A percentile compares a stretch with the other conserved stretches of the same genome.
Conservation (phyloP, 2,888 invertebrate genomes). For the Glyphotaelius pellucidus region DNA sequence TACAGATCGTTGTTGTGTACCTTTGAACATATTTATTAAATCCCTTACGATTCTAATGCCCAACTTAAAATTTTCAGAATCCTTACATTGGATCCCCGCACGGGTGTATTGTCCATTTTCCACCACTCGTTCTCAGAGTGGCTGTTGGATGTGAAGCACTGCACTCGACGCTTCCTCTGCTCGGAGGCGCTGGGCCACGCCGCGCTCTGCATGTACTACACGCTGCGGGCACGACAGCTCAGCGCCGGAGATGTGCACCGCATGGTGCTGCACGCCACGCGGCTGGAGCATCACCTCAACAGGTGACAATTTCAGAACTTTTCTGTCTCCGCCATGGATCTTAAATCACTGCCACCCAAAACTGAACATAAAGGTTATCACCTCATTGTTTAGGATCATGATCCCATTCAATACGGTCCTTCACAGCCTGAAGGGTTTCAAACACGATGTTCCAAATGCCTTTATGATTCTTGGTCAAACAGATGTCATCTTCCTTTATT, state of each 20-base stretch:
- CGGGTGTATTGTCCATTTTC: slow-evolving; percentile 85
- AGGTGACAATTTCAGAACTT: slow-evolving; percentile 58
- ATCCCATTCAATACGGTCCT: too few relatives aligned
- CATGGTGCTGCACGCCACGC: slow-evolving; percentile 83
- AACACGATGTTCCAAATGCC: too few relatives aligned
- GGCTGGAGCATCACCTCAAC: slow-evolving; percentile 79
- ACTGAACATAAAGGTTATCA: neutral
- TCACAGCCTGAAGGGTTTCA: too few relatives aligned
- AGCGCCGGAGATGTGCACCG: slow-evolving; percentile 86
- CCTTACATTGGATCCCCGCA: slow-evolving; percentile 77
- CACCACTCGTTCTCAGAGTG: slow-evolving; percentile 97
- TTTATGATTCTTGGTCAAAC: too few relatives aligned
- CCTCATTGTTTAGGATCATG: too few relatives aligned
- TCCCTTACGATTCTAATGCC: neutral
- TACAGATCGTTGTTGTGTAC: neutral
- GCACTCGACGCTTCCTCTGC: slow-evolving; percentile 95
- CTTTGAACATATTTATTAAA: neutral
- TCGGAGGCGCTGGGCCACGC: slow-evolving; percentile 92
- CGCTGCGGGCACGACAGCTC: slow-evolving; percentile 82
- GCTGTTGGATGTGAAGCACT: slow-evolving; percentile 98
- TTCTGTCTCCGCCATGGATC: neutral
- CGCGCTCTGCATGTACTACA: slow-evolving; percentile 90
- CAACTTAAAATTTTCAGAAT: slow-evolving; percentile 69
- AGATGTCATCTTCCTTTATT: too few relatives aligned
- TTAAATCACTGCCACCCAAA: neutral